Percentiles rank a stretch among this genome's conserved stretches.
phyloP scores from a whole-genome alignment of 2,113 vertebrate species.

The Boulengeromyrus knoepffleri region DNA sequence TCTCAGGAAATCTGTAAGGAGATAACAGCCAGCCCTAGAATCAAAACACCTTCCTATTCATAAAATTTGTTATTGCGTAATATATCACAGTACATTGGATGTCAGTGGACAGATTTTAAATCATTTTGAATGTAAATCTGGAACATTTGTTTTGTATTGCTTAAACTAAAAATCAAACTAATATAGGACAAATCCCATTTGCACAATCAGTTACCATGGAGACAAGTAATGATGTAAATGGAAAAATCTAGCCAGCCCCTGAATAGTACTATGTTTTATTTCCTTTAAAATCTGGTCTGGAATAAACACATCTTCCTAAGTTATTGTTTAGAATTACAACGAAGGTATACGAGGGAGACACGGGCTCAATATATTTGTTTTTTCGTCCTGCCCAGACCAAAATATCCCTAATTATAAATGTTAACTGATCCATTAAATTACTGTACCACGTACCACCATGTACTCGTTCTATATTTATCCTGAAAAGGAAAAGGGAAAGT shows the following conservation, averaged over 20 bases:
- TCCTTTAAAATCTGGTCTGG: not conserved
- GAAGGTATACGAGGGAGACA: not conserved
- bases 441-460: not conserved
- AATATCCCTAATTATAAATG: not conserved
- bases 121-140: not conserved
- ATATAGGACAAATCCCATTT: not conserved
- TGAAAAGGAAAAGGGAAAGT: not conserved
- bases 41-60: not conserved
- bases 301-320: not conserved
- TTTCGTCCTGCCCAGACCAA: not conserved
- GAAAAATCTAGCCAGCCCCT: not conserved
- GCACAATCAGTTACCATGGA: constrained; percentile 20
- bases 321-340: not conserved
- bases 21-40: constrained; percentile 13
- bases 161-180: not conserved
- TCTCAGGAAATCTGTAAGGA: not conserved
- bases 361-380: not conserved
- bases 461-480: not conserved
- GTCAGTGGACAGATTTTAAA: not conserved
- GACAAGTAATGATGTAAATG: constrained; percentile 11
- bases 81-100: not conserved
- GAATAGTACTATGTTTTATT: constrained; percentile 3
- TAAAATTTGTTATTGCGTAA: constrained; percentile 15
- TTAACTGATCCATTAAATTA: not conserved
- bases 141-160: not conserved